Evolutionary conservation across 1,140 invertebrate genomes (phyloP).

Genomic region (Formica selysi): DNA sequence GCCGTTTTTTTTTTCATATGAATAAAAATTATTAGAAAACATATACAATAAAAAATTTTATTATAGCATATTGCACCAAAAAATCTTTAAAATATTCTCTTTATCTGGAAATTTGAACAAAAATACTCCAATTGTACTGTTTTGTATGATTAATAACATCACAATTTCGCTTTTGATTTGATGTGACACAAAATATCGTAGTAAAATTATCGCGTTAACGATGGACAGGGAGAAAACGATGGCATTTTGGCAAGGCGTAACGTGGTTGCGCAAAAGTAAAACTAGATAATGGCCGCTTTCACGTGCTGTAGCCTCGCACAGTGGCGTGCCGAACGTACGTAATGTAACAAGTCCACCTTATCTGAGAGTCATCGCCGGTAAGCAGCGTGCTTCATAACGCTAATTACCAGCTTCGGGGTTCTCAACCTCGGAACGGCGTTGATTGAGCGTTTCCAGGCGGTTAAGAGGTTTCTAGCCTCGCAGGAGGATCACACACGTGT

Average conservation of each 20-base stretch:
- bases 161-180: no score
- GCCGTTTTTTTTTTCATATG: no score
- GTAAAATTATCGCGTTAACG: no score
- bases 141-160: neutral
- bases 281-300: constrained; percentile 85
- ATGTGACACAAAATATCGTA: neutral
- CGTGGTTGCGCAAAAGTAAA: constrained; percentile 80
- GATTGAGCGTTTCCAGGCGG: constrained; percentile 58
- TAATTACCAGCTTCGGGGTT: constrained; percentile 83
- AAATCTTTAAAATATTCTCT: no score
- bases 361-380: constrained; percentile 82
- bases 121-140: no score
- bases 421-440: constrained; percentile 66
- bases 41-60: no score
- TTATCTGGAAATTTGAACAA: no score
- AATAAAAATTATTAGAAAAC: no score
- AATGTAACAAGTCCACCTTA: constrained; percentile 82
- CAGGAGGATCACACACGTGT: constrained; percentile 25
- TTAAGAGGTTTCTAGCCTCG: constrained; percentile 51
- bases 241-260: constrained; percentile 70
- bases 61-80: no score
- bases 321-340: constrained; percentile 79
- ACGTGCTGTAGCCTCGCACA: constrained; percentile 81
- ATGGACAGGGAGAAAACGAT: neutral
- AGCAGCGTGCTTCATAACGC: constrained; percentile 83